Evolutionary conservation across 1,140 invertebrate species (phyloP), one percentile per base, ranked within the genome.

Genomic region (Panagrolaimus sp.): DNA sequence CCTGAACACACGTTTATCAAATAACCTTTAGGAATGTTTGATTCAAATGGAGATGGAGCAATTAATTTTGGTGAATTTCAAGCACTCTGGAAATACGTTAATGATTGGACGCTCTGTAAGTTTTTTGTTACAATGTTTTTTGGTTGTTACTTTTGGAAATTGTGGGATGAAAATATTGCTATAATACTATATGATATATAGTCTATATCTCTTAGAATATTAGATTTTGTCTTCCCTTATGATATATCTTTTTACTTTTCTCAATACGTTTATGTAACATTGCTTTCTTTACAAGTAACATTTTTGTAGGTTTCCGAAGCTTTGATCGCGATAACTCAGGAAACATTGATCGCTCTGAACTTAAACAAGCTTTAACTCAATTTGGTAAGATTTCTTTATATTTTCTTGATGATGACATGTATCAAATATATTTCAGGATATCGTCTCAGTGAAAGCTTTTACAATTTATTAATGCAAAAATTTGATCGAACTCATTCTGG

Each of bases 11-110:
- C 7, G 32, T 38, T 38, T 4, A 38, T 38, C 32, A 38, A 4
- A 7, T 4, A 7, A 38, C n/a, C 7, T 38, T 38, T 7, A 38
- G 32, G 32, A 80, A 97, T 98, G 94, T 98, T 98, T 88, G 95
- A 98, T 84, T 89, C 89, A 75, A 89, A 93, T 78, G 90, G 90
- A 76, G 88, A 88, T 80, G 94, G 93, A 24, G 90, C 90, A 1
- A 93, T 98, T 63, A 91, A 89, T 76, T 98, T 97, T 86, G 89
- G 94, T 78, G 94, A 97, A 84, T 98, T 98, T 86, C 89, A 90
- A 47, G 89, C 91, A 8, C 84, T 98, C 0, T 98, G 94, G 95
- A 95, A 96, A 83, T 98, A 98, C 85, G 91, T 97, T 0, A 93
- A 90, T n/a, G 92, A 97, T 81, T 98, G 95, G 94, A 68, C 67